phyloP scores from a whole-genome alignment of 2,113 vertebrate genomes.

The Amphilophus citrinellus region DNA sequence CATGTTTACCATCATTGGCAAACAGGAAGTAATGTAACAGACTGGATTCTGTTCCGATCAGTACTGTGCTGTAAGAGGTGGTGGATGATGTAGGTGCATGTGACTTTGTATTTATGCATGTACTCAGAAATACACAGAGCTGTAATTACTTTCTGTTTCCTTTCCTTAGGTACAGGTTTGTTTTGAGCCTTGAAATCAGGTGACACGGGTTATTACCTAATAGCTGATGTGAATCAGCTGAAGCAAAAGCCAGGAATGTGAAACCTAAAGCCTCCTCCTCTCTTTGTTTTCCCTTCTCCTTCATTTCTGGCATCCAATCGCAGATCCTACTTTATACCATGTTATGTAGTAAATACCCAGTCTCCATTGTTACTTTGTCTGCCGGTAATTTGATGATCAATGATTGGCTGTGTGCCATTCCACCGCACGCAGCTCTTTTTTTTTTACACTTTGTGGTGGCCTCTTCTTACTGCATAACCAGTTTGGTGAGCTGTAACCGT shows the following conservation, averaged over 20 bases:
- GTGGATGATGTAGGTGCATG: not conserved
- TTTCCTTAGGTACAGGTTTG: not conserved
- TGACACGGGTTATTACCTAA: not conserved
- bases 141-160: not conserved
- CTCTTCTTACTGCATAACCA: too few relatives aligned
- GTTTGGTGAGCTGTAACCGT: not conserved
- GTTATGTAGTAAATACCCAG: not conserved
- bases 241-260: constrained; percentile 5
- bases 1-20: fast-evolving
- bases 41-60: not conserved
- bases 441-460: too few relatives aligned
- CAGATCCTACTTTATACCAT: not conserved
- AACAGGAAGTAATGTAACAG: not conserved
- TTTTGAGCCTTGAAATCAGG: not conserved
- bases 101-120: not conserved
- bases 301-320: not conserved
- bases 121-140: not conserved
- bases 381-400: too few relatives aligned
- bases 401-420: too few relatives aligned
- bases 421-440: too few relatives aligned
- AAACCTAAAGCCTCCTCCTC: not conserved
- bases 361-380: not conserved
- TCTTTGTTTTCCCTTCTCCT: not conserved
- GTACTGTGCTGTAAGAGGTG: not conserved
- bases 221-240: not conserved